Base-by-base conservation (phyloP, 2,888 invertebrate genomes). In the Leptinotarsa juncta region DNA sequence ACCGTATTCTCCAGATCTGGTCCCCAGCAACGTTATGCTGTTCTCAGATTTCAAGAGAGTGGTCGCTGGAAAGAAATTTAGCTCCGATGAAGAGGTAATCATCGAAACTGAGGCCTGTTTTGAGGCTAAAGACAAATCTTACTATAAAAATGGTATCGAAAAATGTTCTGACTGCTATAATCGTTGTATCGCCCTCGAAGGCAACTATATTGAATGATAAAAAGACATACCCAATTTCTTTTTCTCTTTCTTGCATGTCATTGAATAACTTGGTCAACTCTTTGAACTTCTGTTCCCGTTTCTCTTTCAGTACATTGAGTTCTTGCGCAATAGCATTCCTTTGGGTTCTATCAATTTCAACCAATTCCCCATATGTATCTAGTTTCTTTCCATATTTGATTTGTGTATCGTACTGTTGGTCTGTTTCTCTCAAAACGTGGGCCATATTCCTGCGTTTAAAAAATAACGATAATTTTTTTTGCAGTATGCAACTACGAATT, bases 361-460 rank as follows among this genome's bases (percentile, higher is more conserved):
- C 72, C 16, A 85, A 26, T 67, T 85, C 80, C 1, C 77, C 79
- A 53, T 82, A 81, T 3, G 78, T 79, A 14, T 84, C 83, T 69
- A 88, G 73, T 73, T 83, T 84, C 69, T 80, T 83, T n/a, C 80
- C 71, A 79, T 87, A 88, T 72, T 83, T 86, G 10, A 69, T 71
- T 50, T 82, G 75, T 2, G 81, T 81, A 20, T 86, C 85, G 32
- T 81, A 79, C 5, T 80, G 77, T 32, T 82, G 80, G 4, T 83
- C 83, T 2, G 79, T 77, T 77, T 86, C 85, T 72, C 82, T 81
- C 12, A 85, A 74, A 2, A 84, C 85, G 53, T 86, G 83, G 18
- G 86, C 87, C 85, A 87, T 86, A 83, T 85, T 87, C 67, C 84
- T 81, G 67, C 83, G 84, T 74, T 83, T 86, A 74, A 84, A 87